Base-by-base conservation (phyloP, 92 coral and sea anemone species). In the Porites rus region DNA sequence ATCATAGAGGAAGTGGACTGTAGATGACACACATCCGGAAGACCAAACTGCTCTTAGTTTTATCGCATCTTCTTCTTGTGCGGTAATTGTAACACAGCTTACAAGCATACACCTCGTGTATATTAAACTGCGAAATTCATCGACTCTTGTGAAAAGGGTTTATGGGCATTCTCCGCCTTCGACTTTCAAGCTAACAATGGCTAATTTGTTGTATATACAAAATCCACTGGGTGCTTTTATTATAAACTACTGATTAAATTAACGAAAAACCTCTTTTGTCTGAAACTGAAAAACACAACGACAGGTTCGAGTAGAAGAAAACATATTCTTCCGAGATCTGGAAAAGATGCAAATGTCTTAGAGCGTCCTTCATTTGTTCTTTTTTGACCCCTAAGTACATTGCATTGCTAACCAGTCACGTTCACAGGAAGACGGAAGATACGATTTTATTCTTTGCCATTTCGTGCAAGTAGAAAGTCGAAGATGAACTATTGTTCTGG, bases 101-200 rank as follows among this genome's bases (percentile, higher is more conserved):
- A 62, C 65, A 51, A 72, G 60, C 80, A 8, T 52, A n/a, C 62
- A 51, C 46, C 74, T 74, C 51, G 56, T 51, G 12, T 31, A 65
- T 61, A 16, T 14, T 74, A 73, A 60, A 58, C 72, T 21, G 60
- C 78, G 65, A 51, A 74, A 46, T 51, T n/a, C 79, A 43, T 83
- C 76, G 53, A 46, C 31, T 58, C 69, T 58, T 20, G 72, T 43
- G 87, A 61, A 83, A 83, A 74, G 79, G 65, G n/a, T 85, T 85
- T 85, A 86, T 78, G 80, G 87, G 75, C 72, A 72, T 89, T 95
- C 94, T 89, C 98, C 98, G 98, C 98, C 98, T 95, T 93, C 94
- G 91, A 93, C 96, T 90, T 90, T 84, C 85, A 85, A 24, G 72
- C 66, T 74, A 75, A 95, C 98, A 95, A 95, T 93, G 84, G 98